Evolutionary conservation across 2,113 vertebrate species (phyloP).

Genomic region (Tringa solitaria): DNA sequence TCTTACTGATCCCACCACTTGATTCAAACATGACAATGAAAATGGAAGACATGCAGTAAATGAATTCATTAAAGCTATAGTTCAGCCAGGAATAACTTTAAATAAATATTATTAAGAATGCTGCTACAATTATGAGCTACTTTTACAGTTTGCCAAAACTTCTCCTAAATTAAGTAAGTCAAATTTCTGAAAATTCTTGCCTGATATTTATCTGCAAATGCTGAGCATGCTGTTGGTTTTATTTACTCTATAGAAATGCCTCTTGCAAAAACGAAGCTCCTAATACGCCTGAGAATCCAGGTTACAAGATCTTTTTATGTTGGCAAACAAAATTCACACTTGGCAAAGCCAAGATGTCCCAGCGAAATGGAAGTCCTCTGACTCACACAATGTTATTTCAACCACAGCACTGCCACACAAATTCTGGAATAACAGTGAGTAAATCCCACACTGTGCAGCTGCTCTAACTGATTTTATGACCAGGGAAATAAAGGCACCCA

Average conservation of each 20-base stretch:
- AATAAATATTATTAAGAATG: not conserved
- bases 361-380: not conserved
- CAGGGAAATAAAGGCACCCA: not conserved
- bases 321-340: not conserved
- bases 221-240: not conserved
- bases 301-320: not conserved
- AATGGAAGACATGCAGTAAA: not conserved
- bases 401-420: not conserved
- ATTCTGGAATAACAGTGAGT: not conserved
- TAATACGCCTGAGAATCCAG: not conserved
- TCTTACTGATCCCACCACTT: not conserved
- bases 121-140: not conserved
- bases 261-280: not conserved
- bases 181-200: not conserved
- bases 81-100: not conserved
- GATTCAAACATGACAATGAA: not conserved
- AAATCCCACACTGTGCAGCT: not conserved
- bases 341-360: not conserved
- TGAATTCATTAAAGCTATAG: not conserved
- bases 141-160: not conserved
- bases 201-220: not conserved
- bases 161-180: not conserved
- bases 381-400: not conserved
- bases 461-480: not conserved
- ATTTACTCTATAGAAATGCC: not conserved